These are phyloP conservation scores for Pandemis cinnamomeana DNA, from an alignment of 2,888 invertebrate species.

Conservation along the genomic window DNA sequence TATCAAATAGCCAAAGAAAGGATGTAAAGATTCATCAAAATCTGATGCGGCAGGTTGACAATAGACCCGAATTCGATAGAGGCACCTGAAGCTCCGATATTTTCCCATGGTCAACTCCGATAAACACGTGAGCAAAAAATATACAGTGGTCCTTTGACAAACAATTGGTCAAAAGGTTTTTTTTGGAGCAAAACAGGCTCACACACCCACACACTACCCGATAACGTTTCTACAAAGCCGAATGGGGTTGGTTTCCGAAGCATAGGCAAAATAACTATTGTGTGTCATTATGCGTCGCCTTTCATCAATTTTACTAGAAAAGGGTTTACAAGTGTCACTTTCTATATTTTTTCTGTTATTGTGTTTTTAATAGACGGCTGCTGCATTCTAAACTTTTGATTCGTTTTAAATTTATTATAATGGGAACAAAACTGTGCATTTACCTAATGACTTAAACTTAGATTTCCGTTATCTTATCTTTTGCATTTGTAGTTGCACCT, in stretches of 20 bases:
- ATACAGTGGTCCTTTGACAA: conserved; percentile 74
- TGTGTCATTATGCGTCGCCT: conserved; percentile 76
- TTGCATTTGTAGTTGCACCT: background rate
- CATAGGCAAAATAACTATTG: conserved; percentile 80
- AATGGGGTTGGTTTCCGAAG: conserved; percentile 70
- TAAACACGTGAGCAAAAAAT: conserved; percentile 81
- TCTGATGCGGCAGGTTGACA: conserved; percentile 71
- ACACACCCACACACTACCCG: conserved; percentile 75
- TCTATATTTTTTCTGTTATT: conserved; percentile 54
- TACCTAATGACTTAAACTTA: background rate
- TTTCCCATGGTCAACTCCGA: conserved; percentile 83
- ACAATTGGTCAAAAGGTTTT: conserved; percentile 81
- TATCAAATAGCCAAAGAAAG: conserved; percentile 57
- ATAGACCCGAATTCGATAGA: conserved; percentile 67
- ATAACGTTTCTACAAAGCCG: conserved; percentile 75
- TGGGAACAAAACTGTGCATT: background rate
- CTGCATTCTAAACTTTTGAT: conserved; percentile 22
- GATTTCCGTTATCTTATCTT: background rate
- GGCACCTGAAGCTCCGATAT: conserved; percentile 81
- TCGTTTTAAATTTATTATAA: conserved; percentile 12
- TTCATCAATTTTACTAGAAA: conserved; percentile 81
- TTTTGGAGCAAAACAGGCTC: conserved; percentile 75
- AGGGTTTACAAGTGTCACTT: conserved; percentile 81
- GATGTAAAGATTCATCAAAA: conserved; percentile 67
- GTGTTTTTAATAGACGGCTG: conserved; percentile 48